Evolutionary conservation across 2,888 invertebrate genomes (phyloP), one percentile per base, ranked within the genome.

Genomic region (Lumbricus terrestris): DNA sequence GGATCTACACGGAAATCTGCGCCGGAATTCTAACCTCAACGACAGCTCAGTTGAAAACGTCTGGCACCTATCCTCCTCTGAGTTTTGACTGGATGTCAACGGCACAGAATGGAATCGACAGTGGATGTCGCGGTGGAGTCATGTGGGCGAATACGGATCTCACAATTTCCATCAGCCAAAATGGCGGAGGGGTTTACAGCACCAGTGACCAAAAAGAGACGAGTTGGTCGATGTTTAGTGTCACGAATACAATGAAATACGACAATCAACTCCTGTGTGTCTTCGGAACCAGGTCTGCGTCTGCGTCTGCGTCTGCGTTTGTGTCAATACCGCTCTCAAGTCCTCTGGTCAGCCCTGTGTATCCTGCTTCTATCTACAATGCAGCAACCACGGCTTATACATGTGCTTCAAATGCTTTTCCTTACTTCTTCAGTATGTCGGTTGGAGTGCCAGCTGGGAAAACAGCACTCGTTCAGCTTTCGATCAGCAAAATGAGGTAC

Each of bases 211-310:
- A 82, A 1, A 20, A 47, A 18, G 90, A 91, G 54, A 90, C 91
- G 16, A 42, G 82, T 33, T 91, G 90, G 91, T 90, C 91, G 20
- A 88, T 90, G 42, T 91, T 91, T 89, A n/a, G n/a, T n/a, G n/a
- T n/a, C n/a, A n/a, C n/a, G n/a, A n/a, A n/a, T n/a, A n/a, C n/a
- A n/a, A n/a, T 88, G 33, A 23, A 29, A 34, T 42, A 34, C 54
- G 88, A 88, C 4, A 47, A 47, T 40, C 20, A 37, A 1, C 29
- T 89, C 6, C 23, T 91, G 54, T n/a, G 29, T 11, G 69, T 69
- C 8, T n/a, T n/a, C 29, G 69, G 69, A 4, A 1, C 18, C 23
- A 47, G 47, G 1, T n/a, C n/a, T n/a, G 29, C 69, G n/a, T 69
- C n/a, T n/a, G n/a, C n/a, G n/a, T n/a, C n/a, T n/a, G n/a, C n/a